phyloP scores from a whole-genome alignment of 1,140 invertebrate genomes.

The Mercenaria mercenaria region DNA sequence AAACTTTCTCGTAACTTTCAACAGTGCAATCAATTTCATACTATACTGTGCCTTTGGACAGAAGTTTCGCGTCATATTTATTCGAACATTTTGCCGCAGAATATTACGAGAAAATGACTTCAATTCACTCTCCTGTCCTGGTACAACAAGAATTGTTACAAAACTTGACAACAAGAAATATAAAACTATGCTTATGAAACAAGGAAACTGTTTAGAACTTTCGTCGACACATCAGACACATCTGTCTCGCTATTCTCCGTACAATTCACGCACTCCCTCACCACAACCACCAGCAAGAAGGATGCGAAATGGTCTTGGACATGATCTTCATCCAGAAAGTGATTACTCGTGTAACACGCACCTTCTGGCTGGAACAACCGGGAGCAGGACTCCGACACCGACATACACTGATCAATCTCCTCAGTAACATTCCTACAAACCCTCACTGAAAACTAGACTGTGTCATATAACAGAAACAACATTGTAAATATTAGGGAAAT shows the following conservation, averaged over 20 bases:
- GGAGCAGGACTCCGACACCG: background rate
- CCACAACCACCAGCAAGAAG: background rate
- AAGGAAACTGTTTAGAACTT: slow-evolving; percentile 33
- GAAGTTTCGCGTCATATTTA: slow-evolving; percentile 96
- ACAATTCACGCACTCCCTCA: slow-evolving; percentile 49
- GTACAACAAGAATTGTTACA: slow-evolving; percentile 56
- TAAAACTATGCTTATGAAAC: slow-evolving; percentile 44
- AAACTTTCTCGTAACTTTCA: slow-evolving; percentile 98
- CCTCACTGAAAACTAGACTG: too few relatives aligned
- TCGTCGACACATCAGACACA: slow-evolving; percentile 67
- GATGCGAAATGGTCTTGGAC: background rate
- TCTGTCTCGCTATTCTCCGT: slow-evolving; percentile 73
- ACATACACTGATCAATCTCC: background rate
- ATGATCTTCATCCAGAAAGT: slow-evolving; percentile 4
- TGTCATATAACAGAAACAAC: too few relatives aligned
- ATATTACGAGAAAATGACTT: slow-evolving; percentile 74
- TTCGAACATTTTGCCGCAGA: slow-evolving; percentile 92
- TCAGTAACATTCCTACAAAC: too few relatives aligned
- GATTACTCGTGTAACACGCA: background rate
- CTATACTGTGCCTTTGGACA: slow-evolving; percentile 99
- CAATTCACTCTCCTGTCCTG: slow-evolving; percentile 77
- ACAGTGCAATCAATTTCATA: slow-evolving; percentile 98
- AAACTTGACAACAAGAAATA: slow-evolving; percentile 57
- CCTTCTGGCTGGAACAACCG: background rate
- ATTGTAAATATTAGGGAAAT: too few relatives aligned